Evolutionary conservation across 2,113 vertebrate genomes (phyloP).

Genomic region (Todiramphus saurophagus): DNA sequence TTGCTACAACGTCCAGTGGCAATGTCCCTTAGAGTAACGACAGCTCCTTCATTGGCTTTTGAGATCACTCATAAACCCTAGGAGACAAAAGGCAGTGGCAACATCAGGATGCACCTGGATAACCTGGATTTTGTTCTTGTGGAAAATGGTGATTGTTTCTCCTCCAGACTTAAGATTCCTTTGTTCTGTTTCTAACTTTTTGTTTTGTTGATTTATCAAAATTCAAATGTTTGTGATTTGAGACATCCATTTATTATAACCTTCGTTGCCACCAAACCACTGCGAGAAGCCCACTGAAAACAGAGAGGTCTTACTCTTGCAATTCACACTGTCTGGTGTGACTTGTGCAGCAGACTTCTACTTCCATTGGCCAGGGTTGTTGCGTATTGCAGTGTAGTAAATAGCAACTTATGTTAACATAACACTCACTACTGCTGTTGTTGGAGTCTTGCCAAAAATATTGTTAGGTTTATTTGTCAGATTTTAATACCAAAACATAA

Average conservation of each 20-base stretch:
- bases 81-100: neutral
- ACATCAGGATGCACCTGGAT: neutral
- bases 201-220: neutral
- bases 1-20: neutral
- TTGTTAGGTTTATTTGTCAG: conserved; percentile 21
- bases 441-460: neutral
- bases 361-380: neutral
- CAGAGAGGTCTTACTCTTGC: neutral
- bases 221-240: neutral
- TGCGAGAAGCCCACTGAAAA: neutral
- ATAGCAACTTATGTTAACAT: neutral
- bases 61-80: neutral
- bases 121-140: neutral
- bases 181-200: neutral
- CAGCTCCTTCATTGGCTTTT: neutral
- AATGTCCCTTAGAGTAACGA: neutral
- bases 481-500: conserved; percentile 15
- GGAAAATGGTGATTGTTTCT: neutral
- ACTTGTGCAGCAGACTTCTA: neutral
- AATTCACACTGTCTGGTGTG: neutral
- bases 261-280: neutral
- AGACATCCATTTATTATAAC: neutral
- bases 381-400: neutral
- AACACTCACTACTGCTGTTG: neutral
- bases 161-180: neutral